These are phyloP conservation scores for cattle (Bos taurus) DNA, from an alignment of 2,113 vertebrate species.

Conservation along the genomic window DNA sequence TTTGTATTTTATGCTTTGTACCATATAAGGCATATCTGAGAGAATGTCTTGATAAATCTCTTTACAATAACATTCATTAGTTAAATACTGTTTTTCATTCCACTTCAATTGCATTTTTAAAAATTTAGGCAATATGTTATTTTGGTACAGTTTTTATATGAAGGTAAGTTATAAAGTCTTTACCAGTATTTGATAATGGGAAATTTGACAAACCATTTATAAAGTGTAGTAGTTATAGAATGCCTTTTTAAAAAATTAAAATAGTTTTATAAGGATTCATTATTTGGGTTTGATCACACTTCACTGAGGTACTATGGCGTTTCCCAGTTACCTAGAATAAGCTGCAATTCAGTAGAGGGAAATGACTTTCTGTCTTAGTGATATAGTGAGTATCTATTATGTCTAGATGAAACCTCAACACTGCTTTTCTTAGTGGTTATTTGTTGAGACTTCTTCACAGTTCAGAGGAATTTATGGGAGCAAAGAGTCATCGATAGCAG, in stretches of 20 bases:
- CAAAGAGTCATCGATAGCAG: not conserved
- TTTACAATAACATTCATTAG: not conserved
- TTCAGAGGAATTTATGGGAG: constrained; percentile 11
- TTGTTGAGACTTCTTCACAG: not conserved
- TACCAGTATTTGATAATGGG: not conserved
- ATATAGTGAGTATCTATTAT: not conserved
- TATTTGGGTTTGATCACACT: not conserved
- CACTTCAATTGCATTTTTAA: not conserved
- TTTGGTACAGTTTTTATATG: not conserved
- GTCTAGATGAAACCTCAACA: not conserved
- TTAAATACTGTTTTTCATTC: not conserved
- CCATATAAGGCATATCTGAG: not conserved
- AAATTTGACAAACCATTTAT: not conserved
- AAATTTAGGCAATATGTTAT: not conserved
- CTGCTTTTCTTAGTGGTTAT: not conserved
- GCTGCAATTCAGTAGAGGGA: not conserved
- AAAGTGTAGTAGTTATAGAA: not conserved
- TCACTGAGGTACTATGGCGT: not conserved
- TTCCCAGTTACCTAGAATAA: not conserved
- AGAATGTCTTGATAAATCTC: not conserved
- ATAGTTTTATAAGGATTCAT: not conserved
- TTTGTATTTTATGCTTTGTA: not conserved
- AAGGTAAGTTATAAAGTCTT: not conserved
- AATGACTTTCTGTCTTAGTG: not conserved
- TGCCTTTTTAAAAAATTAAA: not conserved